Base-by-base conservation (phyloP, 2,888 invertebrate species). In the Drosophila peninsularis region DNA sequence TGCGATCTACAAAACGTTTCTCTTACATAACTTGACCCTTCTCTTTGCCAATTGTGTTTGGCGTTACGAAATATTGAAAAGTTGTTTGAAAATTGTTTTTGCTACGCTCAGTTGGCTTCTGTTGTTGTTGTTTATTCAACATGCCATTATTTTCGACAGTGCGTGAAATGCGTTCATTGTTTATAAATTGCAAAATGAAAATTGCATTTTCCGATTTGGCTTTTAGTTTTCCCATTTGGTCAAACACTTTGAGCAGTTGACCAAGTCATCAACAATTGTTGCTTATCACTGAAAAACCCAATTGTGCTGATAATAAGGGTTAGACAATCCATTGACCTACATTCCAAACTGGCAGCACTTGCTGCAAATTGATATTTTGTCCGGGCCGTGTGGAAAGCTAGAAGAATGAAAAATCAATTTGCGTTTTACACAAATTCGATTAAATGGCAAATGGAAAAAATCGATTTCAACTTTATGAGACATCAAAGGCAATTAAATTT, bases 271-370 rank as follows among this genome's bases (percentile, higher is more conserved):
- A 45, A 36, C 41, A 62, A 58, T 55, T 57, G 39, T n/a, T 56
- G 56, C 71, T 75, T 79, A 77, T 79, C 77, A 68, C n/a, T 56
- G 13, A 24, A 24, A 37, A 39, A 27, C 44, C 2, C 19, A 37
- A 73, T 24, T 32, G 34, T 39, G 45, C 68, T 65, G 74, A 77
- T 77, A 74, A 45, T 62, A 64, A 74, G 75, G 75, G 75, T 63
- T 70, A 75, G 58, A 62, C 54, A 74, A 63, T 62, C n/a, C 45
- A 67, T 79, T 79, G 74, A 80, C 80, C 80, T 44, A 77, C 44
- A 66, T 79, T 64, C 24, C 11, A 34, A 32, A 34, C 39, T 37
- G 6, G 27, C n/a, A 45, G 54, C 34, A 50, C 17, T 49, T 65
- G 50, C 17, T n/a, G 14, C 1, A 11, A 62, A 39, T 32, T 34